Percentiles rank a stretch among this genome's conserved stretches.
Evolutionary conservation across 2,797 vertebrate genomes (phyloP).

Genomic region (Sebastes goodei): DNA sequence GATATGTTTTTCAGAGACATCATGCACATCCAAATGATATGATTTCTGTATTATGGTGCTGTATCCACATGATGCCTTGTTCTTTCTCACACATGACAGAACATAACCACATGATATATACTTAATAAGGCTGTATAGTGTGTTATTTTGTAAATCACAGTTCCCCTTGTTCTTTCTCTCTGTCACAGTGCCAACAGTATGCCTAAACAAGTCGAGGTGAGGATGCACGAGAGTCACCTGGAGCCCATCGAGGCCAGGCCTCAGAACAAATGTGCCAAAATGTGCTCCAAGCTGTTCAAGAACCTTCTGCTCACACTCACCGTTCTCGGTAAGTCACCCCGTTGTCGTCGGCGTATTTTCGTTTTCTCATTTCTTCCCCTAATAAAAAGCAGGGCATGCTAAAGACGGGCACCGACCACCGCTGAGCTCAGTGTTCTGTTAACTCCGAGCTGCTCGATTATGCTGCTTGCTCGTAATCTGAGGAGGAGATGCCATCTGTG

Average conservation of each 20-base stretch:
- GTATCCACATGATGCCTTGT: background rate
- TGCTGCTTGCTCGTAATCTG: slow-evolving; percentile 19
- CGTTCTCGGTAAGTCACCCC: slow-evolving; percentile 84
- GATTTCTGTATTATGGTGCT: background rate
- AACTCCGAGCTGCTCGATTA: slow-evolving; percentile 19
- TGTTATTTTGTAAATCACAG: background rate
- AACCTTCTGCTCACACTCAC: slow-evolving; percentile 97
- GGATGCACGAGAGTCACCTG: slow-evolving; percentile 96
- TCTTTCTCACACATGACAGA: background rate
- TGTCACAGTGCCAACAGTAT: slow-evolving; percentile 91
- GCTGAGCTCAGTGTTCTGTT: slow-evolving; percentile 32
- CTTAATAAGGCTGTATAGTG: background rate
- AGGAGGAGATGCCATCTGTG: slow-evolving; percentile 67
- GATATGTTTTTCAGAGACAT: slow-evolving; percentile 1
- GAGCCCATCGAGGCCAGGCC: slow-evolving; percentile 84
- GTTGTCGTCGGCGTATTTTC: background rate
- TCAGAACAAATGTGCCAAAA: slow-evolving; percentile 83
- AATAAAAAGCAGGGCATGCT: background rate
- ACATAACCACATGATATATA: background rate
- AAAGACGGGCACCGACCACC: background rate
- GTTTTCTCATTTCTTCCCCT: background rate
- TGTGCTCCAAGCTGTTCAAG: slow-evolving; percentile 90
- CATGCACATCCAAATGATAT: background rate
- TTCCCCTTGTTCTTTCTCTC: slow-evolving; percentile 7
- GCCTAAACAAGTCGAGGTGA: slow-evolving; percentile 99